A percentile compares a stretch with the other conserved stretches of the same genome.
Conservation (phyloP, 2,113 vertebrate species). For the Elachura formosa region DNA sequence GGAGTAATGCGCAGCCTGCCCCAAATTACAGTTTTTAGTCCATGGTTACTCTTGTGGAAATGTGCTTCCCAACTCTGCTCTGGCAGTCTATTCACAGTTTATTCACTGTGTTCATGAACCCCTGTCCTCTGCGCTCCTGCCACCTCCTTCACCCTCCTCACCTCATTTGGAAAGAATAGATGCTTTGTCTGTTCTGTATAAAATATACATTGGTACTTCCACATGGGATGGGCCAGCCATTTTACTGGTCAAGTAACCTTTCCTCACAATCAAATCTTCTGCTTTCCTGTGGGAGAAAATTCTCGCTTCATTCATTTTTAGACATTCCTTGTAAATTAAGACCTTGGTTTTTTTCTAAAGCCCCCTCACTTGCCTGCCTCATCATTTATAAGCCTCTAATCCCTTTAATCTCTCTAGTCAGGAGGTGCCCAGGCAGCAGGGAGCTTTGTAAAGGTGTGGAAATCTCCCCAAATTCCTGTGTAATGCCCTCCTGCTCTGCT, state of each 20-base stretch:
- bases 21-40: background rate
- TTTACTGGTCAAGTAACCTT: background rate
- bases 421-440: background rate
- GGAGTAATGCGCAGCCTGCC: background rate
- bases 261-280: background rate
- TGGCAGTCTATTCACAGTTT: background rate
- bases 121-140: background rate
- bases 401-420: slow-evolving; percentile 41
- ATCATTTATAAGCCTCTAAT: slow-evolving; percentile 40
- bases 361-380: background rate
- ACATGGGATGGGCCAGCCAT: background rate
- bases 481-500: background rate
- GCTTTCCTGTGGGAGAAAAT: background rate
- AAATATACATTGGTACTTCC: background rate
- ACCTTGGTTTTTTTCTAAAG: slow-evolving; percentile 18
- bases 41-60: background rate
- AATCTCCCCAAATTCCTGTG: background rate
- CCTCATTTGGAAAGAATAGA: background rate
- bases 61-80: background rate
- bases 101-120: background rate
- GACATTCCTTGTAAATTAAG: slow-evolving; percentile 28
- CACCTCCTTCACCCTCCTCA: background rate
- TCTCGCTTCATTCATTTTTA: slow-evolving; percentile 1
- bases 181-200: background rate
- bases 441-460: slow-evolving; percentile 27